phyloP scores from a whole-genome alignment of 2,888 invertebrate genomes.

The Pandemis cinnamomeana region DNA sequence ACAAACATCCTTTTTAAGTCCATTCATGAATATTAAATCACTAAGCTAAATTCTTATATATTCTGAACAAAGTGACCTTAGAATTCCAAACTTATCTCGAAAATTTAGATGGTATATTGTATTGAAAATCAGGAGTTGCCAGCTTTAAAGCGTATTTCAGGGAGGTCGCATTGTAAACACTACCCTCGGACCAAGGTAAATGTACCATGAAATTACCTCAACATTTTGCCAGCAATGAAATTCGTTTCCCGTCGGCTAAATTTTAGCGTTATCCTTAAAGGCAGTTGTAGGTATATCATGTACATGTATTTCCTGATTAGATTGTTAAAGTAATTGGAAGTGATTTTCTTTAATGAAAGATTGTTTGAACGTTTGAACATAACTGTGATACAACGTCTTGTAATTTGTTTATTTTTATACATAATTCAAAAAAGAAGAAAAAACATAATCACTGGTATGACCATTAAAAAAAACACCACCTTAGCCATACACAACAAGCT shows the following conservation, averaged over 20 bases:
- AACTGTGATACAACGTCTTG: too few species aligned
- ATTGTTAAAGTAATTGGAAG: conserved; percentile 15
- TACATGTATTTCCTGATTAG: conserved; percentile 13
- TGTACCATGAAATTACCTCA: conserved; percentile 78
- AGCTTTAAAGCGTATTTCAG: conserved; percentile 47
- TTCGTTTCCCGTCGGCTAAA: conserved; percentile 63
- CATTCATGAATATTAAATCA: neutral
- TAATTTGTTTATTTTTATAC: too few species aligned
- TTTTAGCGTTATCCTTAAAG: conserved; percentile 57
- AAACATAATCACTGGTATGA: too few species aligned
- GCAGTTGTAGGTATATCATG: conserved; percentile 7
- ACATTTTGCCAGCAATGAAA: conserved; percentile 70
- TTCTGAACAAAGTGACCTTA: conserved; percentile 26
- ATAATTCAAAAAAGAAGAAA: too few species aligned
- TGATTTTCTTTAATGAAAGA: conserved; percentile 20
- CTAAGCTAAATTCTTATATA: neutral
- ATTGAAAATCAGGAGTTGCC: conserved; percentile 45
- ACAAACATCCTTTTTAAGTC: too few species aligned
- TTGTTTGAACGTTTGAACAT: too few species aligned
- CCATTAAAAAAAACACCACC: too few species aligned
- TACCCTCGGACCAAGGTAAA: conserved; percentile 70
- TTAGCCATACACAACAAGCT: too few species aligned
- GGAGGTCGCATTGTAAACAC: conserved; percentile 62
- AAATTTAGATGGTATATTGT: conserved; percentile 37
- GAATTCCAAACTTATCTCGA: conserved; percentile 25